phyloP scores from a whole-genome alignment of 1,140 invertebrate species.

The Zaprionus taronus region DNA sequence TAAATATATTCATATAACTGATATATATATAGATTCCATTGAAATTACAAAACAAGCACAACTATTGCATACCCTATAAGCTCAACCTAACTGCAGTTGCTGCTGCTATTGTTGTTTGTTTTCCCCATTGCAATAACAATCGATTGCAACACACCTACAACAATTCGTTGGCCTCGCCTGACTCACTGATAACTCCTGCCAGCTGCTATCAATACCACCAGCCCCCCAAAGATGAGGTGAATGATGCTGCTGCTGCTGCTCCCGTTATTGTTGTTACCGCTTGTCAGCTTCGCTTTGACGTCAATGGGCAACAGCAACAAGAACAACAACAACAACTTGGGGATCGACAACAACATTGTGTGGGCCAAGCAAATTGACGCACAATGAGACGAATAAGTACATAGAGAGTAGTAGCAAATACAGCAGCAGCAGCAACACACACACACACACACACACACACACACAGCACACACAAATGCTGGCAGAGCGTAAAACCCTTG shows the following conservation, averaged over 20 bases:
- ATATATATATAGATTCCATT: not conserved
- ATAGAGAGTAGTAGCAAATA: slow-evolving; percentile 43
- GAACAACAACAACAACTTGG: slow-evolving; percentile 57
- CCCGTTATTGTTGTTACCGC: not conserved
- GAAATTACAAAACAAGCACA: not conserved
- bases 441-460: not conserved
- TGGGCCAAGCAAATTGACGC: slow-evolving; percentile 79
- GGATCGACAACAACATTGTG: slow-evolving; percentile 46
- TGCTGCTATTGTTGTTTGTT: not conserved
- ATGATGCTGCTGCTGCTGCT: slow-evolving; percentile 16
- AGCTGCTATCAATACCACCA: slow-evolving; percentile 66
- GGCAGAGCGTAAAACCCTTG: slow-evolving; percentile 33
- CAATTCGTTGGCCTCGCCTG: slow-evolving; percentile 32
- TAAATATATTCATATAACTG: too few species aligned
- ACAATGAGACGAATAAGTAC: slow-evolving; percentile 50
- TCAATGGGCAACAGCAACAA: slow-evolving; percentile 67
- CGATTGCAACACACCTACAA: slow-evolving; percentile 47
- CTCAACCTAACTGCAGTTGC: not conserved
- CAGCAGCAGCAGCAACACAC: slow-evolving; percentile 26
- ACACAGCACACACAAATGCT: not conserved
- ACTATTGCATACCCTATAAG: not conserved
- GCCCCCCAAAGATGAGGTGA: slow-evolving; percentile 56
- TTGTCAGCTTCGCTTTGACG: slow-evolving; percentile 73
- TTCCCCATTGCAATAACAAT: not conserved
- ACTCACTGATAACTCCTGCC: slow-evolving; percentile 40